phyloP scores from a whole-genome alignment of 2,888 invertebrate genomes.

The Panorpa germanica region DNA sequence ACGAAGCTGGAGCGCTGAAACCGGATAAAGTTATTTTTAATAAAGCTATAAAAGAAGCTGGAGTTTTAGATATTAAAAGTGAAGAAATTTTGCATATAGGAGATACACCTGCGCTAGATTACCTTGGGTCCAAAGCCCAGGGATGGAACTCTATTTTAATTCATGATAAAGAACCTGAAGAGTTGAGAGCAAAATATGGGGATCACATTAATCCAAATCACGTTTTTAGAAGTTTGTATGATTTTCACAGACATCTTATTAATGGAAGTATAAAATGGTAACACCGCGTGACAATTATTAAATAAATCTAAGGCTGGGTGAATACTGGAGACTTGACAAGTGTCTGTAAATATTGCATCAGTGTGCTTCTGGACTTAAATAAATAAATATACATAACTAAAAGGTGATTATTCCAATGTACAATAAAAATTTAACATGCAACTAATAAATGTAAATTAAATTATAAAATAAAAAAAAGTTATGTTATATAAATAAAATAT shows the following conservation, averaged over 20 bases:
- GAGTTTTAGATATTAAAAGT: constrained; percentile 25
- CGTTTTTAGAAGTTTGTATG: constrained; percentile 28
- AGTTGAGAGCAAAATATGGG: constrained; percentile 23
- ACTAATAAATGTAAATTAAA: too few relatives aligned
- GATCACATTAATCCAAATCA: constrained; percentile 21
- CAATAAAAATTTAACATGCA: too few relatives aligned
- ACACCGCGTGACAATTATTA: too few relatives aligned
- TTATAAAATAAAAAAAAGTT: too few relatives aligned
- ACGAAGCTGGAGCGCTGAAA: constrained; percentile 52
- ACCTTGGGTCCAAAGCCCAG: constrained; percentile 48
- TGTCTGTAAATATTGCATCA: too few relatives aligned
- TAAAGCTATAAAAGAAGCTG: constrained; percentile 31
- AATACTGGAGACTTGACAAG: too few relatives aligned
- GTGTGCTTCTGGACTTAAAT: too few relatives aligned
- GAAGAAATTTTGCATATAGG: constrained; percentile 66
- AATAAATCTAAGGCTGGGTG: too few relatives aligned
- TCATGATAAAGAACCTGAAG: constrained; percentile 21
- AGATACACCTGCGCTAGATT: constrained; percentile 58
- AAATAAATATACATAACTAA: too few relatives aligned
- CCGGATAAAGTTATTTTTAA: constrained; percentile 56
- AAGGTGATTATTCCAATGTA: too few relatives aligned
- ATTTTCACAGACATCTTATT: constrained; percentile 25
- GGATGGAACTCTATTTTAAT: constrained; percentile 55
- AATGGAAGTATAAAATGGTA: constrained; percentile 21
- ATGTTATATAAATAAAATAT: too few relatives aligned